A percentile compares a stretch with the other conserved stretches of the same genome.
These are phyloP conservation scores for Monodelphis domestica DNA, from an alignment of 2,797 vertebrate genomes.

Conservation along the genomic window DNA sequence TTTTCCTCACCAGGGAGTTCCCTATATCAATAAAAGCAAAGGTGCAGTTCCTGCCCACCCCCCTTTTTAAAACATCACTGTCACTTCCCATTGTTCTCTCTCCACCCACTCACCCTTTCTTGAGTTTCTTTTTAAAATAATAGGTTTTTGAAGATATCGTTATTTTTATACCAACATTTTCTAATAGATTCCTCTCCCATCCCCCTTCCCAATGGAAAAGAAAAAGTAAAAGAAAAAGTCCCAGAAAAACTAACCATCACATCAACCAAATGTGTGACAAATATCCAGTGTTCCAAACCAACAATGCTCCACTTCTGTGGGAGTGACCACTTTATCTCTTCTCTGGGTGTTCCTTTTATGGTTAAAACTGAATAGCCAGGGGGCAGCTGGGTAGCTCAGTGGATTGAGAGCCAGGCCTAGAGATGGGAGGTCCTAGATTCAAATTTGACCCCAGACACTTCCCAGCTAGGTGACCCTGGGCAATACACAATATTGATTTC, in stretches of 20 bases:
- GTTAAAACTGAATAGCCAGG: conserved; percentile 24
- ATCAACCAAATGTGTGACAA: neutral
- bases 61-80: neutral
- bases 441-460: too few relatives aligned
- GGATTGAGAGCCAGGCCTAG: too few relatives aligned
- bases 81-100: neutral
- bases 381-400: too few relatives aligned
- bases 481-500: too few relatives aligned
- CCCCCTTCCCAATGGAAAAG: neutral
- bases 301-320: neutral
- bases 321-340: neutral
- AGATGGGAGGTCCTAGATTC: too few relatives aligned
- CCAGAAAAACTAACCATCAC: neutral
- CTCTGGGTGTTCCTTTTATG: conserved; percentile 35
- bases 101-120: neutral
- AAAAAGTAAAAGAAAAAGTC: neutral
- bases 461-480: too few relatives aligned
- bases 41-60: neutral
- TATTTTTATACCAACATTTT: neutral
- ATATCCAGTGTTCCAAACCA: neutral
- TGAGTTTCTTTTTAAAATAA: neutral
- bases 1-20: neutral
- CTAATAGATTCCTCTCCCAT: neutral
- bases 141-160: neutral
- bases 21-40: neutral